These are phyloP conservation scores for Polyergus mexicanus DNA, from an alignment of 1,140 invertebrate species.

Conservation along the genomic window DNA sequence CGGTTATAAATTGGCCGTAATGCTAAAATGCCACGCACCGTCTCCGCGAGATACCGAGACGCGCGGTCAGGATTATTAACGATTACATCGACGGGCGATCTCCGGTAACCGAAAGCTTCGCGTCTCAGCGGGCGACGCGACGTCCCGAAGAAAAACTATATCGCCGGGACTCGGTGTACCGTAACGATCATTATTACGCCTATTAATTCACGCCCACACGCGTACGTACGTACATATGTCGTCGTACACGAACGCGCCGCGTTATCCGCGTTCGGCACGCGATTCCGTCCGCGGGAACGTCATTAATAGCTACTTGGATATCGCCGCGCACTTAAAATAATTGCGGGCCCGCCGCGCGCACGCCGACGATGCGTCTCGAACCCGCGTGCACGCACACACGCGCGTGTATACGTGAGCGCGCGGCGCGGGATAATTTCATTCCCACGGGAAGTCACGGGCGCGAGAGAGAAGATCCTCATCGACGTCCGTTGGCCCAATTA, in stretches of 20 bases:
- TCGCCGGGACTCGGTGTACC: constrained; percentile 61
- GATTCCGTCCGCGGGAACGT: constrained; percentile 74
- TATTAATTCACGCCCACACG: constrained; percentile 76
- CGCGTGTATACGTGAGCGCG: constrained; percentile 40
- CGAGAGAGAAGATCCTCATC: constrained; percentile 31
- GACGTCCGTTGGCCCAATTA: constrained; percentile 68
- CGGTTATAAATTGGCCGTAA: constrained; percentile 39
- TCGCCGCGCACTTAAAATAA: constrained; percentile 76
- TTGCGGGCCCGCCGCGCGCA: constrained; percentile 62
- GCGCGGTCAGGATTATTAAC: constrained; percentile 52
- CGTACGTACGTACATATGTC: constrained; percentile 29
- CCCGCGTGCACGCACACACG: neutral
- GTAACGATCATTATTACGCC: constrained; percentile 73
- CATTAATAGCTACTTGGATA: constrained; percentile 77
- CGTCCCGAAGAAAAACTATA: constrained; percentile 64
- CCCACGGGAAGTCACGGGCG: constrained; percentile 68
- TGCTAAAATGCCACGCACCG: constrained; percentile 46
- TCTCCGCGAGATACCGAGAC: constrained; percentile 32
- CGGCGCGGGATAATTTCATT: constrained; percentile 68
- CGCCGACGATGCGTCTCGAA: constrained; percentile 9
- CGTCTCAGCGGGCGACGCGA: constrained; percentile 66
- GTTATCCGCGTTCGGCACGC: constrained; percentile 73
- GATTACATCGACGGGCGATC: constrained; percentile 51
- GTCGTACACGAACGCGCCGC: constrained; percentile 27
- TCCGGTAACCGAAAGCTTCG: constrained; percentile 52